Conservation (phyloP, 2,113 vertebrate genomes). For the Misgurnus anguillicaudatus region DNA sequence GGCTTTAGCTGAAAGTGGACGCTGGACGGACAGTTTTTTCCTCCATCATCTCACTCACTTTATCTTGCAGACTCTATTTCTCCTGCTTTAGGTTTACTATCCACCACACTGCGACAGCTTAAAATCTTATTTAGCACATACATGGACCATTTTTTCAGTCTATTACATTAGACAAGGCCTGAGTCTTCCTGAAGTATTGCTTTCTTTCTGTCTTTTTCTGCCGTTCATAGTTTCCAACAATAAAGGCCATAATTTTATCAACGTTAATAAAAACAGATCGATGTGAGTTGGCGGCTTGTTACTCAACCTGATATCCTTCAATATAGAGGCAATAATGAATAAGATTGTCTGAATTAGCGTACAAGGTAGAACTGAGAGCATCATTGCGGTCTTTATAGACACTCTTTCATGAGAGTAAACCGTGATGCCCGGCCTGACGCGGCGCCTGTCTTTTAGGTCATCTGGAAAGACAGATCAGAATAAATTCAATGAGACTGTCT, state of each 20-base stretch:
- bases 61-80: conserved; percentile 14
- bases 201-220: conserved; percentile 32
- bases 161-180: conserved; percentile 30
- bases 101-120: conserved; percentile 5
- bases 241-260: conserved; percentile 70
- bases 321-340: conserved; percentile 71
- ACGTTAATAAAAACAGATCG: conserved; percentile 69
- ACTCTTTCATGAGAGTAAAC: conserved; percentile 10
- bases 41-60: conserved; percentile 18
- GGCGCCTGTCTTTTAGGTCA: neutral
- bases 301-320: conserved; percentile 68
- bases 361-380: conserved; percentile 52
- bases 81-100: conserved; percentile 20
- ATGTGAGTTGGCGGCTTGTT: conserved; percentile 72
- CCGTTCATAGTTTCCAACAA: conserved; percentile 46
- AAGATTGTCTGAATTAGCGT: conserved; percentile 64
- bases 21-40: neutral
- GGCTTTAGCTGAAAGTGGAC: conserved; percentile 12
- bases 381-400: conserved; percentile 33
- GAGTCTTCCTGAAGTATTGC: conserved; percentile 36
- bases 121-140: conserved; percentile 34
- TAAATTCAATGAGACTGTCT: conserved; percentile 9
- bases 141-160: conserved; percentile 7
- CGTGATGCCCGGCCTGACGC: conserved; percentile 1
- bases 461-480: neutral